phyloP scores from a whole-genome alignment of 2,113 vertebrate species.

The Barnardius zonarius region DNA sequence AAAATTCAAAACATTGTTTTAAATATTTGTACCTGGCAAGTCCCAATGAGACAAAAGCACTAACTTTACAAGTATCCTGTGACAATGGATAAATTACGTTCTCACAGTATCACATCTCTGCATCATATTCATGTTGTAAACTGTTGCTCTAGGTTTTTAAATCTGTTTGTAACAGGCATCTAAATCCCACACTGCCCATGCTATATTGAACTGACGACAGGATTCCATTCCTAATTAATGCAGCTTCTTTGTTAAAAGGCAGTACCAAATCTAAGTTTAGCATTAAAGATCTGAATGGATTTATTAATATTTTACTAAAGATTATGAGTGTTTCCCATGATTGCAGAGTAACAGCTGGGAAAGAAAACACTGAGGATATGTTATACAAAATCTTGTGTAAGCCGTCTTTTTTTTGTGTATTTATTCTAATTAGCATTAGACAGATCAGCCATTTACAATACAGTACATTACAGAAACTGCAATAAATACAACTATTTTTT shows the following conservation, averaged over 20 bases:
- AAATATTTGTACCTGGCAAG: background rate
- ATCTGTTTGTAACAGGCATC: background rate
- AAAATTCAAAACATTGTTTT: background rate
- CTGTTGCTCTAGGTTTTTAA: background rate
- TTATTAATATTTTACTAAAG: slow-evolving; percentile 58
- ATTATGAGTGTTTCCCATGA: slow-evolving; percentile 33
- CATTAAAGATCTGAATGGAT: background rate
- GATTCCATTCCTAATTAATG: background rate
- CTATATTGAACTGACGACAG: background rate
- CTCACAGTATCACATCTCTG: background rate
- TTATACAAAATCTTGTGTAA: background rate
- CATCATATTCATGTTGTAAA: background rate
- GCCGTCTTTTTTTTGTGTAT: background rate
- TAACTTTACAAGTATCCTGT: background rate
- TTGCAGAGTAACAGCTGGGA: background rate
- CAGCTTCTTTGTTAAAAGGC: slow-evolving; percentile 8
- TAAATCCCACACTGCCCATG: background rate
- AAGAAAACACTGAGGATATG: slow-evolving; percentile 19
- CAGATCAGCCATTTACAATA: background rate
- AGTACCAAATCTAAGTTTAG: slow-evolving; percentile 11
- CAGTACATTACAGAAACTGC: background rate
- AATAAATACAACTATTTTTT: background rate
- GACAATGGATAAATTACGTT: background rate
- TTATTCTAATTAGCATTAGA: background rate
- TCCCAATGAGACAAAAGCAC: background rate